These are phyloP conservation scores for Amiota communis DNA, from an alignment of 2,888 invertebrate species.

Conservation along the genomic window DNA sequence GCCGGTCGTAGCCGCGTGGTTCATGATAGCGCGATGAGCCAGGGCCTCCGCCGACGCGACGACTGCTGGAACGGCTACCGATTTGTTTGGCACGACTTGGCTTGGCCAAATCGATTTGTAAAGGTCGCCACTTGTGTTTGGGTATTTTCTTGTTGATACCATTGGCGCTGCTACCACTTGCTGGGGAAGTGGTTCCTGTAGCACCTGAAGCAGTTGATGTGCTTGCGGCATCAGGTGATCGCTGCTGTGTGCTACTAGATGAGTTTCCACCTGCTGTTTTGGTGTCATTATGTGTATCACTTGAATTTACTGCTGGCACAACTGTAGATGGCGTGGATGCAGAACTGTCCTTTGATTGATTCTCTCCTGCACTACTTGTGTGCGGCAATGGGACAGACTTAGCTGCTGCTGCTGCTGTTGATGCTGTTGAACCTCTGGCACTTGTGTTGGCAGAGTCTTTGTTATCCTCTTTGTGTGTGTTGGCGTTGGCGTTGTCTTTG, in stretches of 20 bases:
- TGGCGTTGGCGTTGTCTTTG: slow-evolving; percentile 44
- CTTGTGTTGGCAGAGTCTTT: slow-evolving; percentile 21
- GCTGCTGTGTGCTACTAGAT: slow-evolving; percentile 49
- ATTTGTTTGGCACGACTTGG: slow-evolving; percentile 78
- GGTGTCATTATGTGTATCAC: slow-evolving; percentile 17
- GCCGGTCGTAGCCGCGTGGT: slow-evolving; percentile 14
- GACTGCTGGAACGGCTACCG: slow-evolving; percentile 77
- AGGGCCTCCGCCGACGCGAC: slow-evolving; percentile 61
- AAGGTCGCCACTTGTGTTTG: slow-evolving; percentile 91
- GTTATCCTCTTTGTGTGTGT: slow-evolving; percentile 23
- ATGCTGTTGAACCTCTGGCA: slow-evolving; percentile 28
- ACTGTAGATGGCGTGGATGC: slow-evolving; percentile 37
- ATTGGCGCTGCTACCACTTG: slow-evolving; percentile 48
- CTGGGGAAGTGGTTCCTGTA: slow-evolving; percentile 47
- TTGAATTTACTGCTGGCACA: neutral
- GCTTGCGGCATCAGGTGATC: slow-evolving; percentile 48
- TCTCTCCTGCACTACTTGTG: slow-evolving; percentile 12
- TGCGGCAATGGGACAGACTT: slow-evolving; percentile 43
- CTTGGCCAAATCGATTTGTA: slow-evolving; percentile 86
- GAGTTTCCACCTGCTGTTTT: slow-evolving; percentile 19
- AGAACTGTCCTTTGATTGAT: slow-evolving; percentile 39
- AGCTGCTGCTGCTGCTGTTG: slow-evolving; percentile 33
- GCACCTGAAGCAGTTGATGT: slow-evolving; percentile 46
- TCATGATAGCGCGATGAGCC: slow-evolving; percentile 61
- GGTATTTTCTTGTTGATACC: slow-evolving; percentile 71